Evolutionary conservation across 2,113 vertebrate genomes (phyloP).

Genomic region (Otis tarda): DNA sequence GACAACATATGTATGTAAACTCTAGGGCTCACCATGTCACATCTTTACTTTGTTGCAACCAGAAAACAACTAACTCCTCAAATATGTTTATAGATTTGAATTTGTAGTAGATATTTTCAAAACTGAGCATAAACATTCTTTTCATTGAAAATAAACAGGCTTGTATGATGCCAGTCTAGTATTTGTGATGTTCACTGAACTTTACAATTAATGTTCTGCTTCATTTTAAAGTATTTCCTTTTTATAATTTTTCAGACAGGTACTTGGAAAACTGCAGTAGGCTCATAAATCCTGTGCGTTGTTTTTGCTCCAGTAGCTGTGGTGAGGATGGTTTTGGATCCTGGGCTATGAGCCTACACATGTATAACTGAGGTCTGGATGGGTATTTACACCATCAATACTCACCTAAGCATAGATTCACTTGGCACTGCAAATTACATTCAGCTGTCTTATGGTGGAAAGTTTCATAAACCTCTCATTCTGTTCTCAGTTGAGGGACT

Average conservation of each 20-base stretch:
- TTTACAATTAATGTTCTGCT: not conserved
- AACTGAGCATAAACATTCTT: not conserved
- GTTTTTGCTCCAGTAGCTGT: not conserved
- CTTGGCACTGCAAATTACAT: not conserved
- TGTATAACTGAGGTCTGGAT: fast-evolving
- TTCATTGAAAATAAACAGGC: not conserved
- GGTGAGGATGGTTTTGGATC: not conserved
- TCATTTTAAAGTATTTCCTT: not conserved
- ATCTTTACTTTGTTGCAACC: not conserved
- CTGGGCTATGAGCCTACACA: not conserved
- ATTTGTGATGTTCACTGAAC: not conserved
- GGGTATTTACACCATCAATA: not conserved
- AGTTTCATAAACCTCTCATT: not conserved
- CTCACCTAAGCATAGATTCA: not conserved
- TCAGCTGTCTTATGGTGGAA: not conserved
- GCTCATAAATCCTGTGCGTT: not conserved
- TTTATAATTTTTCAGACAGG: not conserved
- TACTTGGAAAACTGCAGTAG: not conserved
- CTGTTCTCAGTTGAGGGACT: not conserved
- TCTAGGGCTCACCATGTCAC: not conserved
- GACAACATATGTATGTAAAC: fast-evolving
- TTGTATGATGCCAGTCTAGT: not conserved
- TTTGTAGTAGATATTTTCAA: not conserved
- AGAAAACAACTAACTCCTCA: not conserved
- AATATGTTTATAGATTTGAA: not conserved